Evolutionary conservation across 2,113 vertebrate genomes (phyloP), one percentile per base, ranked within the genome.

Genomic region (Erpornis zantholeuca): DNA sequence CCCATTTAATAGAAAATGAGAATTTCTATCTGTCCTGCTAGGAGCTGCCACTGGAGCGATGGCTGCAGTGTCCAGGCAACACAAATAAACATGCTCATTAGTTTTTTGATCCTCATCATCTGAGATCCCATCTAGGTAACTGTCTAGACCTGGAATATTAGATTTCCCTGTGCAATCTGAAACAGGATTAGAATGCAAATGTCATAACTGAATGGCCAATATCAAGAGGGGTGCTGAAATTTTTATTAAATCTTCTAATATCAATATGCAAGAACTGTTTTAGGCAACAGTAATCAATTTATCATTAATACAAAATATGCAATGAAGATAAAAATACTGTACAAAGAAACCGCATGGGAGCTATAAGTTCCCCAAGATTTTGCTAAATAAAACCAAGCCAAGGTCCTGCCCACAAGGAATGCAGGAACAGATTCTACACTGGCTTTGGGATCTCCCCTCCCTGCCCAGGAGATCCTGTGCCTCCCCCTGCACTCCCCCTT

Each of bases 141-240:
- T 50, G 40, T 21, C 40, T 33, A 72, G 36, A 88, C 11, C 13
- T 25, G 8, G 28, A 83, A 18, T 57, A 65, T 13, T 66, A 45
- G 22, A 81, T 91, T 57, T 83, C 40, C 72, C 84, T 1, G 1
- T 28, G 35, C 45, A 60, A 31, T 27, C 53, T 40, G 24, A 80
- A 86, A 73, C 35, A 45, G 25, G 33, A 92, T 66, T 50, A 91
- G 84, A 90, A 76, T 33, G 56, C 47, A 92, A 92, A 80, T 25
- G 22, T n/a, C 31, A 64, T 68, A 27, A 72, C 0, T 81, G 20
- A 92, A 84, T 6, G 6, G 69, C 20, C 3, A 4, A 10, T 35
- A 80, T 22, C 33, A 73, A 88, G 17, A 80, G 2, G 4, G 12
- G 33, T 33, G 70, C 52, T 91, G 72, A 89, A 63, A 49, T 44